Evolutionary conservation across 2,113 vertebrate genomes (phyloP).

Genomic region (Saguinus imperator): DNA sequence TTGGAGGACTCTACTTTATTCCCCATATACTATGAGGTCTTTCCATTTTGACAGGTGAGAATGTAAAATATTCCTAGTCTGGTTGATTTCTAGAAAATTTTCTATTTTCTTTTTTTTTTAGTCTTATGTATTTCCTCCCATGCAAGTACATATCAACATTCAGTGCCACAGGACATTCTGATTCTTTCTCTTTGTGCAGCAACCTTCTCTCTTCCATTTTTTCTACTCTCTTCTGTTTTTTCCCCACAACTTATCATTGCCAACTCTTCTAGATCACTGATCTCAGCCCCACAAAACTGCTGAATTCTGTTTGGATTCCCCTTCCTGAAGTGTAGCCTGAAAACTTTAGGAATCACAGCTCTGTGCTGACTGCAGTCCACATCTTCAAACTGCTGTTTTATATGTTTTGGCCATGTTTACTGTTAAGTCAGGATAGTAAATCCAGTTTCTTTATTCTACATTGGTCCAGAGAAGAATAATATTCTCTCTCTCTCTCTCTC

Average conservation of each 20-base stretch:
- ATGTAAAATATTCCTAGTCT: neutral
- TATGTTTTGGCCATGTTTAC: neutral
- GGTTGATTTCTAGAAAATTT: neutral
- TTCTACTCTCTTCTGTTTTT: neutral
- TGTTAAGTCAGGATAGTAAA: neutral
- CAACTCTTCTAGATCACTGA: neutral
- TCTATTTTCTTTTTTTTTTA: neutral
- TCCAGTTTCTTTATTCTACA: neutral
- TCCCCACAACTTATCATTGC: neutral
- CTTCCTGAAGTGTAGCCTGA: neutral
- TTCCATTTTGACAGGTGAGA: neutral
- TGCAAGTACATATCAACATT: neutral
- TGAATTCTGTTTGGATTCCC: neutral
- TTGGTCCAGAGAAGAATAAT: neutral
- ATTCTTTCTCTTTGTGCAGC: neutral
- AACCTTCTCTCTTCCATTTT: neutral
- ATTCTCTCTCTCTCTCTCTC: neutral
- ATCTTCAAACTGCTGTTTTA: neutral
- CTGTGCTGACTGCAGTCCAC: neutral
- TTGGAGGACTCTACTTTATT: neutral
- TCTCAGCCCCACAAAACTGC: neutral
- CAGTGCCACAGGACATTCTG: neutral
- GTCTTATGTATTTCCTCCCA: neutral
- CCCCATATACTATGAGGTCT: neutral
- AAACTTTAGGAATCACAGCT: neutral